Percentiles rank a stretch among this genome's conserved stretches.
Evolutionary conservation across 1,140 invertebrate genomes (phyloP).

Genomic region (Lucilia cuprina): DNA sequence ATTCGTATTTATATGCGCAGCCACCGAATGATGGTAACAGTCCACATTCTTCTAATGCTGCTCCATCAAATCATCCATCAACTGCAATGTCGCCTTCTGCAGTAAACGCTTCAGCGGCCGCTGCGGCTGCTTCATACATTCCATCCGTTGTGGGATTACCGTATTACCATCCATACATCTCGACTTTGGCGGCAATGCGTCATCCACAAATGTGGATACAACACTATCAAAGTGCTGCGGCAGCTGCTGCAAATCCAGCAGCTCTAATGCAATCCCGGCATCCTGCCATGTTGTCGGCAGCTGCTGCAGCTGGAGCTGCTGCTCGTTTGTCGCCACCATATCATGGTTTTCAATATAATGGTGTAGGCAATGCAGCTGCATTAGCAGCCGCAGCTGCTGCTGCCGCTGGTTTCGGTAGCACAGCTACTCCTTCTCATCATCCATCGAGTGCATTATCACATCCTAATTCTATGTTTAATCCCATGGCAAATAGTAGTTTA

Average conservation of each 20-base stretch:
- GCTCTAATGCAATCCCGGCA: slow-evolving; percentile 22
- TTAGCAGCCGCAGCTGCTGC: slow-evolving; percentile 48
- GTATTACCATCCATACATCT: slow-evolving; percentile 63
- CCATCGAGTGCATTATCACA: neutral
- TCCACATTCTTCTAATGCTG: slow-evolving; percentile 25
- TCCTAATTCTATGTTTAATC: slow-evolving; percentile 24
- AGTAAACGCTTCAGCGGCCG: slow-evolving; percentile 44
- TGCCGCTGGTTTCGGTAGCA: slow-evolving; percentile 42
- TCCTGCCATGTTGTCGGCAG: slow-evolving; percentile 41
- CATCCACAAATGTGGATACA: slow-evolving; percentile 66
- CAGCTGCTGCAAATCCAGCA: slow-evolving; percentile 43
- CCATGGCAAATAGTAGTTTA: neutral
- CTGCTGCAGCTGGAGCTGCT: slow-evolving; percentile 40
- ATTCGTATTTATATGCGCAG: slow-evolving; percentile 56
- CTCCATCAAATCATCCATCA: neutral
- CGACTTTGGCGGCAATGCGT: slow-evolving; percentile 53
- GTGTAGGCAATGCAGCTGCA: slow-evolving; percentile 50
- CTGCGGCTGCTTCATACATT: slow-evolving; percentile 56
- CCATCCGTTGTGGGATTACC: slow-evolving; percentile 52
- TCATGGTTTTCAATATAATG: slow-evolving; percentile 56
- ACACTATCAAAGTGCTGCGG: slow-evolving; percentile 64
- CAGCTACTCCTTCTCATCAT: neutral
- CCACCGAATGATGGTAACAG: slow-evolving; percentile 21
- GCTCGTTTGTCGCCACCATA: slow-evolving; percentile 50
- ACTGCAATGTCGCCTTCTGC: slow-evolving; percentile 34